Percentiles rank a stretch among this genome's conserved stretches.
Evolutionary conservation across 2,113 vertebrate genomes (phyloP).

Genomic region (Lynx canadensis): DNA sequence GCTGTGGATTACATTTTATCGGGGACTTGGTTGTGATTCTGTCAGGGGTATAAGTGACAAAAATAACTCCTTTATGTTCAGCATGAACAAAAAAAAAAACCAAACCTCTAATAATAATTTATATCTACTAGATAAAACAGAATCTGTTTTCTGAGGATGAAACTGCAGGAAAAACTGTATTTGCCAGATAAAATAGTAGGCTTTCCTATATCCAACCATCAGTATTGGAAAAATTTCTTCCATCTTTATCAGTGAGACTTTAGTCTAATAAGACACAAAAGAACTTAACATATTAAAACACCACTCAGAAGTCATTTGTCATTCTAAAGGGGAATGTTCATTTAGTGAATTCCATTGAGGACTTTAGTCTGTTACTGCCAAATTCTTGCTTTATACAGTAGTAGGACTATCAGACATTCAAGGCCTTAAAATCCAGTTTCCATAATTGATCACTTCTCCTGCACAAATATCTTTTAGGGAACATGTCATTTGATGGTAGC

Average conservation of each 20-base stretch:
- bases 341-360: neutral
- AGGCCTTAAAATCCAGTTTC: neutral
- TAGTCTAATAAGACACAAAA: neutral
- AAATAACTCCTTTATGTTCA: conserved; percentile 57
- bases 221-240: neutral
- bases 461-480: neutral
- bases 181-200: neutral
- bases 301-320: neutral
- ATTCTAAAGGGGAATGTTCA: neutral
- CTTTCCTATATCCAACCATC: neutral
- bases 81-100: neutral
- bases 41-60: conserved; percentile 43
- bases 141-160: conserved; percentile 53
- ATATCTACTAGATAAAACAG: neutral
- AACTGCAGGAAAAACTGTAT: neutral
- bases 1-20: neutral
- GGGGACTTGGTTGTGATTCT: neutral
- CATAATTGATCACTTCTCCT: neutral
- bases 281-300: conserved; percentile 1
- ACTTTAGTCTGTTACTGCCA: neutral
- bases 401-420: neutral
- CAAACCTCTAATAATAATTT: conserved; percentile 31
- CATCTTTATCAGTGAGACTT: neutral
- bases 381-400: conserved; percentile 40
- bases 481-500: neutral